Percentiles rank a stretch among this genome's conserved stretches.
Evolutionary conservation across 2,113 vertebrate genomes (phyloP).

Genomic region (Lucifuga dentata): DNA sequence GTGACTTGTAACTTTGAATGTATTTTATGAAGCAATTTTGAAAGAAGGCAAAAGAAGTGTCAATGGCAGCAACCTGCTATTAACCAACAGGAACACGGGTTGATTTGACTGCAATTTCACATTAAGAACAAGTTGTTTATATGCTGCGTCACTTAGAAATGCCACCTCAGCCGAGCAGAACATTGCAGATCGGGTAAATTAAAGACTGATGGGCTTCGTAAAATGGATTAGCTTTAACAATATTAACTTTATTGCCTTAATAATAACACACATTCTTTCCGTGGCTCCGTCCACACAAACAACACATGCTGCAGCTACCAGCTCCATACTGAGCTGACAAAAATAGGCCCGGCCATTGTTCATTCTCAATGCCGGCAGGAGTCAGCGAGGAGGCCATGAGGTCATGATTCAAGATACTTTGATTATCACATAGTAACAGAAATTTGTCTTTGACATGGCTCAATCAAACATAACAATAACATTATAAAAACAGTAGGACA

Average conservation of each 20-base stretch:
- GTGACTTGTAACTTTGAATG: no score
- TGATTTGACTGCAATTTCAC: background rate
- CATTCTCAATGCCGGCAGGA: constrained; percentile 9
- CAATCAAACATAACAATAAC: no score
- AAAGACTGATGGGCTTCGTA: background rate
- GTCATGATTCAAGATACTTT: constrained; percentile 3
- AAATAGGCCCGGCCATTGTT: constrained; percentile 46
- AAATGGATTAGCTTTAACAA: constrained; percentile 56
- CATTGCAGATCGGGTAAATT: constrained; percentile 29
- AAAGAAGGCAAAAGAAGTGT: background rate
- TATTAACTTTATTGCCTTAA: constrained; percentile 24
- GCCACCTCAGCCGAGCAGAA: constrained; percentile 8
- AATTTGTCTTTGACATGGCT: no score
- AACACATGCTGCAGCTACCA: constrained; percentile 27
- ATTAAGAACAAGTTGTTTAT: background rate
- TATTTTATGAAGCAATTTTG: no score
- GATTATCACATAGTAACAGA: no score
- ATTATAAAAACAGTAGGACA: no score
- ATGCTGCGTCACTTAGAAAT: background rate
- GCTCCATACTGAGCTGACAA: constrained; percentile 7
- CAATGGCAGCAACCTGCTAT: background rate
- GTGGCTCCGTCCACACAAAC: constrained; percentile 18
- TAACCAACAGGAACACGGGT: background rate
- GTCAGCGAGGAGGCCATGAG: constrained; percentile 24
- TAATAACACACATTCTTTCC: constrained; percentile 35